Percentiles rank a stretch among this genome's conserved stretches.
phyloP scores from a whole-genome alignment of 1,140 invertebrate species.

The Rhysida immarginata region DNA sequence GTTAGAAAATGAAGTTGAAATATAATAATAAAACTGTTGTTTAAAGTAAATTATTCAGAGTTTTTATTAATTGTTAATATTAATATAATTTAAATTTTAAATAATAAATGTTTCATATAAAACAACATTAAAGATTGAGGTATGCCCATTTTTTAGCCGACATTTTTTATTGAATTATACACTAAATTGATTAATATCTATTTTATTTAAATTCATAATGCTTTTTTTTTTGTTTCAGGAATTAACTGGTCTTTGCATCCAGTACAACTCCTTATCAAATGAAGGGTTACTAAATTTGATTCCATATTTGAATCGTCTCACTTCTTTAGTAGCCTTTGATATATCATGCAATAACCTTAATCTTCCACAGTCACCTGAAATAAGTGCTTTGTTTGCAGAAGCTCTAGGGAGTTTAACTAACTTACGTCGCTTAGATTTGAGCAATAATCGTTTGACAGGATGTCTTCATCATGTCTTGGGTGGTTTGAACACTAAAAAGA shows the following conservation, averaged over 20 bases:
- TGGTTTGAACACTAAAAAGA: no score
- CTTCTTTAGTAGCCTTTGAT: not conserved
- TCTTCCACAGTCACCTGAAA: not conserved
- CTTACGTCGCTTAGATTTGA: not conserved
- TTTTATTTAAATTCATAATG: no score
- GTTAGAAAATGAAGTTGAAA: no score
- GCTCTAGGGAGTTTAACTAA: not conserved
- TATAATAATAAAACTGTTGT: no score
- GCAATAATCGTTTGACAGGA: not conserved
- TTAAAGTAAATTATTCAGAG: no score
- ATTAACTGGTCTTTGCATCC: not conserved
- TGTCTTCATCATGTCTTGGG: not conserved
- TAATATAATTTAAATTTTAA: no score
- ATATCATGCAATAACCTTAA: slow-evolving; percentile 2
- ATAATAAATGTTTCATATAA: no score
- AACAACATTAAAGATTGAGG: no score
- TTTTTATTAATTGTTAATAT: no score
- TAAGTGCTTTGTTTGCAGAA: not conserved
- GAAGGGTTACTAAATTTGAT: not conserved
- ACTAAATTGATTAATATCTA: no score
- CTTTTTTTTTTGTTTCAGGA: slow-evolving; percentile 1
- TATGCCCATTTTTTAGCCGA: no score
- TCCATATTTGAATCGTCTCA: not conserved
- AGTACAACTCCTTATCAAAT: slow-evolving; percentile 2
- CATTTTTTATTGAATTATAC: no score